A percentile compares a stretch with the other conserved stretches of the same genome.
These are phyloP conservation scores for Anas bernieri DNA, from an alignment of 2,797 vertebrate species.

Conservation along the genomic window DNA sequence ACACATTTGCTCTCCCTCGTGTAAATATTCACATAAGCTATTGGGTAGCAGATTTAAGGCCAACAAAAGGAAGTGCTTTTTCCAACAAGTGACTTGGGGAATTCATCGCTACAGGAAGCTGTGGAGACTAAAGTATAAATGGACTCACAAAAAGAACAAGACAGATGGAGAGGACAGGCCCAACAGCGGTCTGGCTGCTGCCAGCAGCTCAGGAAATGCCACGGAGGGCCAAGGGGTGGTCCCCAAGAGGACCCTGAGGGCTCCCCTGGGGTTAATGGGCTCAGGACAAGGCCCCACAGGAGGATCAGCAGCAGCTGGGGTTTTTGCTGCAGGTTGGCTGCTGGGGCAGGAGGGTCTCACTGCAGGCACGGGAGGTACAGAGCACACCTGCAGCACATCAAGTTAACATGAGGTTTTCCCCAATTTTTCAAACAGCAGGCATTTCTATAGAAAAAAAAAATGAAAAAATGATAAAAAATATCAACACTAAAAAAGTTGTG, in stretches of 20 bases:
- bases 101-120: conserved; percentile 11
- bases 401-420: background rate
- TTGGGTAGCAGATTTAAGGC: background rate
- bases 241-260: background rate
- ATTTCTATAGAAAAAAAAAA: background rate
- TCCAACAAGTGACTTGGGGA: background rate
- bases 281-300: background rate
- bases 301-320: background rate
- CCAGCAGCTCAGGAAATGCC: background rate
- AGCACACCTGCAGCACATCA: background rate
- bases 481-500: background rate
- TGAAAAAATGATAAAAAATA: background rate
- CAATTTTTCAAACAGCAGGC: background rate
- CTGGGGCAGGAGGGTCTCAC: background rate
- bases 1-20: background rate
- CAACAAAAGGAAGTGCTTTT: conserved; percentile 28
- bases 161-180: background rate
- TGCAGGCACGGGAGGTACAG: background rate
- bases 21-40: background rate
- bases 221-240: background rate
- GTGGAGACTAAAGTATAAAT: background rate
- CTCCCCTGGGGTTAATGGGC: background rate
- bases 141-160: background rate
- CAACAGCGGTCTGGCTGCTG: background rate
- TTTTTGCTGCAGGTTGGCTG: background rate